These are phyloP conservation scores for Melanotus villosus DNA, from an alignment of 2,888 invertebrate species.

Conservation along the genomic window DNA sequence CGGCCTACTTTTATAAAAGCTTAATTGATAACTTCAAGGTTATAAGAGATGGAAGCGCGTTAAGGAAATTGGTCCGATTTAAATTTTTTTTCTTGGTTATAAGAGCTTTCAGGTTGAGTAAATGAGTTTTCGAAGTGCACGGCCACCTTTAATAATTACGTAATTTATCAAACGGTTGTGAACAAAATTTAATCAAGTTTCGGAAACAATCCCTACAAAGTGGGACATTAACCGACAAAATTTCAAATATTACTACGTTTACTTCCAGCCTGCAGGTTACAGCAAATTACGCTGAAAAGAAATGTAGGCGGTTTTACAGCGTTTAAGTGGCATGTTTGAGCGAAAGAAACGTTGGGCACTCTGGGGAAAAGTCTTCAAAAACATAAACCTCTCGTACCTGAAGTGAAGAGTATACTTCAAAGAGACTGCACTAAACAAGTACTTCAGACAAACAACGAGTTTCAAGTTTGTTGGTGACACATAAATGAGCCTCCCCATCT, in stretches of 20 bases:
- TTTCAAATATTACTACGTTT: too few species aligned
- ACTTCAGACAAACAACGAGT: constrained; percentile 19
- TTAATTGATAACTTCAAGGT: background rate
- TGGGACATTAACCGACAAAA: too few species aligned
- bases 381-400: constrained; percentile 19
- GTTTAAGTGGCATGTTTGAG: background rate
- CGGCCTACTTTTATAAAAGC: background rate
- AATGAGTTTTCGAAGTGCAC: too few species aligned
- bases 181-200: too few species aligned
- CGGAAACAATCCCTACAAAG: too few species aligned
- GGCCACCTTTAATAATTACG: too few species aligned
- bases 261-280: too few species aligned
- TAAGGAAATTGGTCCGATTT: background rate
- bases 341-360: background rate
- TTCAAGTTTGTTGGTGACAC: background rate
- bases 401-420: constrained; percentile 11
- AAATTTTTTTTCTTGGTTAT: background rate
- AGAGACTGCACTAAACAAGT: constrained; percentile 18
- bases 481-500: constrained; percentile 3
- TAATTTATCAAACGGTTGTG: too few species aligned
- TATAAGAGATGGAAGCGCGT: background rate
- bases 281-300: background rate
- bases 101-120: too few species aligned
- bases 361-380: constrained; percentile 1
- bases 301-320: background rate